A percentile compares a stretch with the other conserved stretches of the same genome.
These are phyloP conservation scores for Hypercompe scribonia DNA, from an alignment of 2,888 invertebrate species.

Conservation along the genomic window DNA sequence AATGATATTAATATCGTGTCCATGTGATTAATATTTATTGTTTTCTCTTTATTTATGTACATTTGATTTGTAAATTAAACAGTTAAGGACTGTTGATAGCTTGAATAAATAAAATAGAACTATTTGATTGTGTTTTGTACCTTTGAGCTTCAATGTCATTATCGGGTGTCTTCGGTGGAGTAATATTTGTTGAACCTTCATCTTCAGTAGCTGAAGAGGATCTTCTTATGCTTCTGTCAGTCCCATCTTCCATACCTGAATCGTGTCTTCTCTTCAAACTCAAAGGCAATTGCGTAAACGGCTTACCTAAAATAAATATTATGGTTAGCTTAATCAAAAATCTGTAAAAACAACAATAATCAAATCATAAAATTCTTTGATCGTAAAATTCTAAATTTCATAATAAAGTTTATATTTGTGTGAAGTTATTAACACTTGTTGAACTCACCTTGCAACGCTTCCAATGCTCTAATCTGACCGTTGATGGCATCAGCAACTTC, in stretches of 20 bases:
- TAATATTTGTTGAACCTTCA: conserved; percentile 82
- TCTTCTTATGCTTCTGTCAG: conserved; percentile 73
- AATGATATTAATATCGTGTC: no score
- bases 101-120: not conserved
- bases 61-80: not conserved
- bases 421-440: conserved; percentile 33
- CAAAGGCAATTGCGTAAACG: conserved; percentile 79
- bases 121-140: conserved; percentile 48
- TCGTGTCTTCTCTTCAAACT: conserved; percentile 79
- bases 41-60: not conserved
- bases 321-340: conserved; percentile 27
- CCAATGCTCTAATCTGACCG: conserved; percentile 89
- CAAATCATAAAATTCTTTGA: conserved; percentile 21
- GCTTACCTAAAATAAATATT: conserved; percentile 69
- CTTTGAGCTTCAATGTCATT: conserved; percentile 81
- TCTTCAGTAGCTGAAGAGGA: conserved; percentile 84
- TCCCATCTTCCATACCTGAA: conserved; percentile 75
- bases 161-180: conserved; percentile 84
- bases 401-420: conserved; percentile 37
- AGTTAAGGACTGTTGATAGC: not conserved
- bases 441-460: conserved; percentile 89
- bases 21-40: not conserved
- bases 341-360: conserved; percentile 18
- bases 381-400: conserved; percentile 39
- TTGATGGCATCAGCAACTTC: conserved; percentile 90